A percentile compares a stretch with the other conserved stretches of the same genome.
Evolutionary conservation across 2,888 invertebrate genomes (phyloP).

Genomic region (Acanthoscelides obtectus): DNA sequence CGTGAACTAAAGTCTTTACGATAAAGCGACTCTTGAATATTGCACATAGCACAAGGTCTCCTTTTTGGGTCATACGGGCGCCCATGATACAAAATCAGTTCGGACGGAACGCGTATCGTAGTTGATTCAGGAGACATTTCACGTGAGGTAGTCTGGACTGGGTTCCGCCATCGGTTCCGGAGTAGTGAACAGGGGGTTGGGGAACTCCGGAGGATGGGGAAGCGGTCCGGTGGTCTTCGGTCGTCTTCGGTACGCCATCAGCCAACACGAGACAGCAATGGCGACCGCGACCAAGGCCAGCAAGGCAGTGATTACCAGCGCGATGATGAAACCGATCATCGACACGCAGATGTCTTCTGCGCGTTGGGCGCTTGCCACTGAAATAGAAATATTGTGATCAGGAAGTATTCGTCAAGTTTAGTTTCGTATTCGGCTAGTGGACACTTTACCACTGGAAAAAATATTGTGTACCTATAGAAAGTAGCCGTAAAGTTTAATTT

Average conservation of each 20-base stretch:
- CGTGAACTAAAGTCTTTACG: neutral
- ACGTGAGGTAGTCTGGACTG: slow-evolving; percentile 73
- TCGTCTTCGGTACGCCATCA: slow-evolving; percentile 86
- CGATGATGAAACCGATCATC: slow-evolving; percentile 88
- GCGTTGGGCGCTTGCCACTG: slow-evolving; percentile 54
- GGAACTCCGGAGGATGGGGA: slow-evolving; percentile 93
- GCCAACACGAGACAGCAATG: slow-evolving; percentile 92
- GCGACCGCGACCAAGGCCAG: slow-evolving; percentile 90
- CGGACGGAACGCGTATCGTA: neutral
- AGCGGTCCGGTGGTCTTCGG: slow-evolving; percentile 85
- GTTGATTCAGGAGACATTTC: slow-evolving; percentile 24
- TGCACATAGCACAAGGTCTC: slow-evolving; percentile 8
- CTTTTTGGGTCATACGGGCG: neutral
- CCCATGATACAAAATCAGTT: neutral
- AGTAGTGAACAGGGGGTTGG: slow-evolving; percentile 86
- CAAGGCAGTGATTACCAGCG: slow-evolving; percentile 85
- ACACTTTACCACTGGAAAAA: no score
- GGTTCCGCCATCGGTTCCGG: slow-evolving; percentile 77
- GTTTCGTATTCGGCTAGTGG: neutral
- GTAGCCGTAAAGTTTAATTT: no score
- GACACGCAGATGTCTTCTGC: slow-evolving; percentile 89
- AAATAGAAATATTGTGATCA: slow-evolving; percentile 25
- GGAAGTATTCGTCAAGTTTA: neutral
- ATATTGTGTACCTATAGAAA: no score
- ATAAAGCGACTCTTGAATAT: neutral